Percentiles rank a stretch among this genome's conserved stretches.
Evolutionary conservation across 2,113 vertebrate genomes (phyloP).

Genomic region (Lampris incognitus): DNA sequence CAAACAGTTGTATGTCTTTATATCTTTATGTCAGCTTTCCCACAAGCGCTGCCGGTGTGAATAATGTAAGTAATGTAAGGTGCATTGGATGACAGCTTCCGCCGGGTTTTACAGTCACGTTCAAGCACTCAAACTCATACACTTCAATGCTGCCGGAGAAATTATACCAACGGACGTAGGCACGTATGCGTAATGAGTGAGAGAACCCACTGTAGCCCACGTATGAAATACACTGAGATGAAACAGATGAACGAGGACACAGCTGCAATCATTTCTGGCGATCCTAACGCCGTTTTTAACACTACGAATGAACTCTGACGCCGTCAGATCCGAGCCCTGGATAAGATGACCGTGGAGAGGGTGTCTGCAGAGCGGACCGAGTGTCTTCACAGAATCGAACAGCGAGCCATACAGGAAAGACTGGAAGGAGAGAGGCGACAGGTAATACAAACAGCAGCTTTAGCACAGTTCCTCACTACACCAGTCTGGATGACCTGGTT

Average conservation of each 20-base stretch:
- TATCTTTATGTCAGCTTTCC: not conserved
- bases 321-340: conserved; percentile 88
- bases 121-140: not conserved
- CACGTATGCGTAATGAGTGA: conserved; percentile 25
- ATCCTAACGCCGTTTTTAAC: too few relatives aligned
- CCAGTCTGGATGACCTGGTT: not conserved
- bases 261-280: too few relatives aligned
- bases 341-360: conserved; percentile 92
- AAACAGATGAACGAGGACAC: too few relatives aligned
- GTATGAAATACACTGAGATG: too few relatives aligned
- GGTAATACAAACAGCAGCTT: conserved; percentile 74
- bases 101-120: not conserved
- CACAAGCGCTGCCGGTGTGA: not conserved
- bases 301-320: too few relatives aligned
- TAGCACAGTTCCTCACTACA: not conserved
- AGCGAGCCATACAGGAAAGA: conserved; percentile 82
- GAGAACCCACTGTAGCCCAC: not conserved
- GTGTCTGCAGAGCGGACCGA: conserved; percentile 90
- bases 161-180: not conserved
- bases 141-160: not conserved
- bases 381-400: conserved; percentile 90
- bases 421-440: conserved; percentile 88
- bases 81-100: not conserved
- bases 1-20: not conserved
- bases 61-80: not conserved